Evolutionary conservation across 2,888 invertebrate genomes (phyloP).

Genomic region (Mesochorus sp.): DNA sequence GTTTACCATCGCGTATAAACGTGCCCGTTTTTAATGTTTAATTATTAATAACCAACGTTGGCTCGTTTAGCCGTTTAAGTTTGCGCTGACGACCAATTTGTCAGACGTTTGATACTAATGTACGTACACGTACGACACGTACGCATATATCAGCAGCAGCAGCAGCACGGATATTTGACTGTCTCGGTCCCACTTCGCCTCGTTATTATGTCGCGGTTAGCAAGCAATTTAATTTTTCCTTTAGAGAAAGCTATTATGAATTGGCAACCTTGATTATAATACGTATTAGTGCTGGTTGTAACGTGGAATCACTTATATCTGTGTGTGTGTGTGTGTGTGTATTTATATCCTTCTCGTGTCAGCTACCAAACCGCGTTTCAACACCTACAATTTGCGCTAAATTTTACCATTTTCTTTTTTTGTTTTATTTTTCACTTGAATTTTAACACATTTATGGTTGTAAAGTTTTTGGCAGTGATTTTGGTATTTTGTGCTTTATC

Average conservation of each 20-base stretch:
- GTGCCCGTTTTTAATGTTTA: slow-evolving; percentile 64
- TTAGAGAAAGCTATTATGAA: slow-evolving; percentile 50
- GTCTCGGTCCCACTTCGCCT: slow-evolving; percentile 25
- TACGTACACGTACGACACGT: background rate
- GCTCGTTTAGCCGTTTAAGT: slow-evolving; percentile 64
- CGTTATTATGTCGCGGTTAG: slow-evolving; percentile 45
- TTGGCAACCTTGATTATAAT: slow-evolving; percentile 48
- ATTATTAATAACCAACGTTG: slow-evolving; percentile 65
- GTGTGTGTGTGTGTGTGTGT: background rate
- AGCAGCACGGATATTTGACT: slow-evolving; percentile 8
- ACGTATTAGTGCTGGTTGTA: slow-evolving; percentile 7
- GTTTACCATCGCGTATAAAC: slow-evolving; percentile 13
- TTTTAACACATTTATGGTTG: no score
- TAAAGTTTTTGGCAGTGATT: slow-evolving; percentile 19
- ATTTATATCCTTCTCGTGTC: background rate
- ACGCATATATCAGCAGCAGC: background rate
- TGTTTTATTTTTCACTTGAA: background rate
- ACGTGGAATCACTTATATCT: slow-evolving; percentile 7
- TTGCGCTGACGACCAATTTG: slow-evolving; percentile 66
- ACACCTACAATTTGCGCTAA: slow-evolving; percentile 1
- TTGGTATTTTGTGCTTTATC: slow-evolving; percentile 8
- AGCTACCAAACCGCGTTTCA: slow-evolving; percentile 7
- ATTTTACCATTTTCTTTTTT: background rate
- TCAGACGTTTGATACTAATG: slow-evolving; percentile 60
- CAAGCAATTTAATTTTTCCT: slow-evolving; percentile 63